Base-by-base conservation (phyloP, 2,113 vertebrate genomes). In the Leucoraja erinaceus region DNA sequence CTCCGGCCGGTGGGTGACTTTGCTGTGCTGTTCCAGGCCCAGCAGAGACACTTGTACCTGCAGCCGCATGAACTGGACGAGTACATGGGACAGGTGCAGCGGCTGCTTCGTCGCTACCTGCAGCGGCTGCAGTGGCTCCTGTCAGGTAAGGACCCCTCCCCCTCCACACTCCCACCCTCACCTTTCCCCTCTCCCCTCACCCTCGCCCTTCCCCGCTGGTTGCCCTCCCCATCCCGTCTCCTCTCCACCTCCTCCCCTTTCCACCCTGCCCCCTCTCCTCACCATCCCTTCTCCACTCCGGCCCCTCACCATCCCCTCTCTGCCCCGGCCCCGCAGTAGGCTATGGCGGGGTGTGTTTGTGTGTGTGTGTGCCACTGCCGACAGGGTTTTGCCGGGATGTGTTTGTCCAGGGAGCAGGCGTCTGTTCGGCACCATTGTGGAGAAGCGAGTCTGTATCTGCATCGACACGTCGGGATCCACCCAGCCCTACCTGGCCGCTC, bases 381-480 rank as follows among this genome's bases (percentile, higher is more conserved):
- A 61, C 56, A 66, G 68, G 68, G 81, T 88, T 66, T 63, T 7
- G 25, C 28, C 25, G 25, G n/a, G 14, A 61, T 72, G 59, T 88
- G 18, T 10, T 18, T 31, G 20, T 5, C 54, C 93, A 98, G 97
- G 97, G 56, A 98, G 97, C 93, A 94, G 96, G 20, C 94, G 95
- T 5, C 88, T 95, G 54, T 98, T 98, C 90, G 97, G 97, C 0
- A 93, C 95, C 20, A 93, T 98, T 93, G 83, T 98, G 94, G 97
- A 98, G 94, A 95, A 93, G 14, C 96, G 94, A 0, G 94, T 97
- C 3, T 98, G 97, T 93, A 38, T 98, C 90, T 74, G 98, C 93
- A 94, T 97, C 94, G 97, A 98, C 88, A 95, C 96, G 0, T 98
- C 97, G 0, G 97, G 97, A 63, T 98, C 97, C 93, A 96, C 97